Evolutionary conservation across 2,888 invertebrate genomes (phyloP), one percentile per base, ranked within the genome.

Genomic region (Steinernema hermaphroditum): DNA sequence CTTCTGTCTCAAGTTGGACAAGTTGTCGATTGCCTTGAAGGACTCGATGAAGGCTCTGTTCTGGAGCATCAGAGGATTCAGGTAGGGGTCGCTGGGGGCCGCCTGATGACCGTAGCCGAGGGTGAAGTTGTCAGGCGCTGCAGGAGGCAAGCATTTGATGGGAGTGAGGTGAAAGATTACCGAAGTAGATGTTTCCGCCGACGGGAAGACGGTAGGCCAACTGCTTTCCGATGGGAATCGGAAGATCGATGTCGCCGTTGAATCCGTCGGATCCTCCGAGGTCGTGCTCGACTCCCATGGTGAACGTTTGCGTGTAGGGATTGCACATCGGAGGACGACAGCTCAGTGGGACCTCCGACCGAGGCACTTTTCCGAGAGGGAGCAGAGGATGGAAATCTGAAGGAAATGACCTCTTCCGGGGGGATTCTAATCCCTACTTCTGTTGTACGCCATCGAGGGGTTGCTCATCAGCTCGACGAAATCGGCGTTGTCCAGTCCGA

Each of bases 161-260:
- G 16, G 16, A n/a, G 16, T 27, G 2, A 27, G 1, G 4, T 32
- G 62, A 27, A 16, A 2, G 6, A 72, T 69, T 37, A 82, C 80
- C 74, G 69, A 78, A 80, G 73, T 80, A 82, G 68, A 82, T 62
- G 44, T 82, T 82, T 79, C 82, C 82, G 50, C 81, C 77, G 74
- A 82, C 74, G 14, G 82, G 82, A 68, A 82, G 75, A 16, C 82
- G 72, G 69, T 82, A 82, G 24, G 81, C 82, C 62, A 62, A 16
- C 24, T 62, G 81, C 69, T 82, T 82, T 12, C 79, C 78, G 37
- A 82, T 78, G 2, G 82, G 82, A 46, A 82, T 75, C 6, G 80
- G 79, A 41, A 82, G 77, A 49, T 82, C 81, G 54, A 82, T 77
- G 68, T 82, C 82, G 41, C 82, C 82, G 71, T 82, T 81, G 27